Conservation (phyloP, 2,113 vertebrate species). For the Chroicocephalus ridibundus region DNA sequence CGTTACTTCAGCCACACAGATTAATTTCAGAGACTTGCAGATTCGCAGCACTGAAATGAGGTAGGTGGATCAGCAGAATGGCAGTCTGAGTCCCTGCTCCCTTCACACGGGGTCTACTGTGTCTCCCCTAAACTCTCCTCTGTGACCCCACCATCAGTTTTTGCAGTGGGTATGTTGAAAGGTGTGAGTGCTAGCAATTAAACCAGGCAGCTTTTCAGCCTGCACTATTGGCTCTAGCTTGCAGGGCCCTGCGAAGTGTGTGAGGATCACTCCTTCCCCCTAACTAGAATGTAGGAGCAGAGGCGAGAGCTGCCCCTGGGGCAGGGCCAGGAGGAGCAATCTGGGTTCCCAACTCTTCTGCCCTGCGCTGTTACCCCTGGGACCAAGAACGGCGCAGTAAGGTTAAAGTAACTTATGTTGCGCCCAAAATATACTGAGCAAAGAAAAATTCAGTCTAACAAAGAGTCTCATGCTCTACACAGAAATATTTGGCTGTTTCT, state of each 20-base stretch:
- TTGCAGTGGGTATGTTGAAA: neutral
- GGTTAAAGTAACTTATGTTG: neutral
- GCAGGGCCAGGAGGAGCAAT: neutral
- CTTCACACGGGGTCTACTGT: neutral
- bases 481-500: neutral
- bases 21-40: neutral
- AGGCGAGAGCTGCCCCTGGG: neutral
- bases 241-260: neutral
- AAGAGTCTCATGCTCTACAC: neutral
- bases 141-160: neutral
- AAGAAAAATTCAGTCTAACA: neutral
- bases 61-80: neutral
- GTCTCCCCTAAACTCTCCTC: neutral
- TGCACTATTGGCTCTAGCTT: neutral
- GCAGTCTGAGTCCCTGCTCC: neutral
- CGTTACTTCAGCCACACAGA: neutral
- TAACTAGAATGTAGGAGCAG: accelerated
- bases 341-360: neutral
- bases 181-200: neutral
- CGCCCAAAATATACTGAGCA: neutral
- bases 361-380: neutral
- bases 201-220: neutral
- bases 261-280: neutral
- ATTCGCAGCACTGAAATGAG: neutral
- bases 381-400: neutral